Evolutionary conservation across 2,797 vertebrate species (phyloP), one percentile per base, ranked within the genome.

Genomic region (Lerista edwardsae): DNA sequence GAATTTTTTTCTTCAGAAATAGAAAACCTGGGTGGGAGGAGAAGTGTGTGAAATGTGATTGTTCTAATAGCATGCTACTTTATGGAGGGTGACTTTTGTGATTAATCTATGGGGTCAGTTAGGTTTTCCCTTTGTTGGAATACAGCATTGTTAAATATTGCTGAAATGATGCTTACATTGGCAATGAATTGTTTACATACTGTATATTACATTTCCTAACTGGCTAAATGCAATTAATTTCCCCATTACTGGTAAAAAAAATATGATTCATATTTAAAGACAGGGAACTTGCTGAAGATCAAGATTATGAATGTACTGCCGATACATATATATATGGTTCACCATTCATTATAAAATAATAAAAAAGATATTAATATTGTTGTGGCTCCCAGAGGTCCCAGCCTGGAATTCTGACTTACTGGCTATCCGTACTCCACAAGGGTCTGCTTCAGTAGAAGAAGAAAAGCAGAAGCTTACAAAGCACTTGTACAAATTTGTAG

Each of bases 41-140:
- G 29, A 41, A 79, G 7, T 47, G 81, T 11, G 64, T 84, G 91
- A 91, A 86, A 44, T 68, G 27, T 2, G 64, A 25, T 8, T 6
- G 14, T 2, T 3, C 41, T 82, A 47, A 47, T 47, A 27, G 67
- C 73, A 65, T 64, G 1, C 47, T 65, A 80, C 81, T 81, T 17
- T 34, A 44, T 83, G 59, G 82, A 91, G 79, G 23, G 7, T 82
- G 67, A 4, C 1, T 82, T 79, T 82, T 74, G 34, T 71, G 39
- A 74, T 34, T 85, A 80, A 47, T 74, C 68, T 80, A 6, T 51
- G 31, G 31, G 55, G 6, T 59, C 62, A 79, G 61, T 84, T 83
- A 27, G 55, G 41, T 83, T 69, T 19, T 15, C 29, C 27, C 19
- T 8, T 67, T 68, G 8, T 34, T 11, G 36, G 39, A 69, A 68